Percentiles rank a stretch among this genome's conserved stretches.
Evolutionary conservation across 2,888 invertebrate species (phyloP).

Genomic region (Stegophylla sp.): DNA sequence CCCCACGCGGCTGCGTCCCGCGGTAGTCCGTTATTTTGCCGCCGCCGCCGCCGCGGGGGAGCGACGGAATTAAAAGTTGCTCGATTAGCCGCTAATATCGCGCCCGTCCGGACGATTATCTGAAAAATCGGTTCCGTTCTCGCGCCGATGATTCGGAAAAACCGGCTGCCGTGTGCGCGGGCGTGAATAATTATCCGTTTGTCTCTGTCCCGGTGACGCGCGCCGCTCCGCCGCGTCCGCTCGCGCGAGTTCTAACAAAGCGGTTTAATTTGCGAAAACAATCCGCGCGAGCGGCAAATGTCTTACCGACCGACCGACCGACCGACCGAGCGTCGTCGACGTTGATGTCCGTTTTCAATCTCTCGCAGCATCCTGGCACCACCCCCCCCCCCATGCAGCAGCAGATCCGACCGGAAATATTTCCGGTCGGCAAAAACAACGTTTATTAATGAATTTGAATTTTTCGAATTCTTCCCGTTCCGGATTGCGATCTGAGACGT

Average conservation of each 20-base stretch:
- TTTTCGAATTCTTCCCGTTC: slow-evolving; percentile 14
- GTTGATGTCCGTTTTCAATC: background rate
- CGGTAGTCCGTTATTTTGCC: no score
- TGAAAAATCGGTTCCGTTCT: slow-evolving; percentile 57
- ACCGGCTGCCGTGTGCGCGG: slow-evolving; percentile 3
- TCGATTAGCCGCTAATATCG: slow-evolving; percentile 55
- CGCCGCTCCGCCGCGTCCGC: background rate
- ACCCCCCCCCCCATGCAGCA: no score
- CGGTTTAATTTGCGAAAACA: slow-evolving; percentile 43
- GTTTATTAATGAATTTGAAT: slow-evolving; percentile 9
- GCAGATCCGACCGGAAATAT: background rate
- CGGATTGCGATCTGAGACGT: background rate
- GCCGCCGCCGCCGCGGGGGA: background rate
- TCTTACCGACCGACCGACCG: background rate
- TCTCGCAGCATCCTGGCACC: background rate
- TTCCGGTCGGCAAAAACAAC: background rate
- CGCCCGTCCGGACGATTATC: slow-evolving; percentile 56
- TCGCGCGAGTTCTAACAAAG: slow-evolving; percentile 32
- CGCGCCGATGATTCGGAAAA: slow-evolving; percentile 56
- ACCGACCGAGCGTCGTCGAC: background rate
- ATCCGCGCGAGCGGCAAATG: background rate
- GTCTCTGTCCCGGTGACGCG: slow-evolving; percentile 21
- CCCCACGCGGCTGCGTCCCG: no score
- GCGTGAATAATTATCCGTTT: slow-evolving; percentile 21
- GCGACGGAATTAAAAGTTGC: slow-evolving; percentile 51